These are phyloP conservation scores for Protula sp. DNA, from an alignment of 2,888 invertebrate species.

Conservation along the genomic window DNA sequence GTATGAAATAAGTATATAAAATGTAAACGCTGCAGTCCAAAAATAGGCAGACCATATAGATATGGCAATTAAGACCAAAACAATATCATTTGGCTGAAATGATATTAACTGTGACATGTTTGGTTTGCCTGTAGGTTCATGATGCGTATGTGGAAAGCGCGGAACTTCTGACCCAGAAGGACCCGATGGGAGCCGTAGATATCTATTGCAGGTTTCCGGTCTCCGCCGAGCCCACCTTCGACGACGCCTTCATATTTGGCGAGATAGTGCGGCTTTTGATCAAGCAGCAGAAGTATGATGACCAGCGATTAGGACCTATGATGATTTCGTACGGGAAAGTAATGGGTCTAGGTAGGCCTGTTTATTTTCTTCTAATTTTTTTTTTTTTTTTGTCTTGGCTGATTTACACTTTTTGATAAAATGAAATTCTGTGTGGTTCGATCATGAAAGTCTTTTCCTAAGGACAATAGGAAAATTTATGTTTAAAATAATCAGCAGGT, in stretches of 20 bases:
- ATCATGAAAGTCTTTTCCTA: too few relatives aligned
- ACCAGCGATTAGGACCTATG: conserved; percentile 40
- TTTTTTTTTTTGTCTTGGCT: neutral
- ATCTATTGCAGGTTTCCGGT: conserved; percentile 49
- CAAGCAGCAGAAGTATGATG: conserved; percentile 50
- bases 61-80: too few relatives aligned
- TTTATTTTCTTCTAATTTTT: neutral
- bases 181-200: conserved; percentile 49
- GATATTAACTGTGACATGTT: too few relatives aligned
- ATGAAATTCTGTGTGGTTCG: neutral
- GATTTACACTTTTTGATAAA: neutral
- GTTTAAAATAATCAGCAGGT: too few relatives aligned
- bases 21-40: too few relatives aligned
- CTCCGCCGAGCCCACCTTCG: conserved; percentile 44
- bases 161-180: conserved; percentile 41
- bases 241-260: conserved; percentile 52
- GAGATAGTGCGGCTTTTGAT: conserved; percentile 49
- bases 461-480: too few relatives aligned
- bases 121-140: conserved; percentile 37
- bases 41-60: too few relatives aligned
- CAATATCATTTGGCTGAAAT: too few relatives aligned
- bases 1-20: too few relatives aligned
- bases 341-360: conserved; percentile 41
- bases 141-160: conserved; percentile 52
- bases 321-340: conserved; percentile 48